These are phyloP conservation scores for Indri indri DNA, from an alignment of 2,113 vertebrate genomes.

Conservation along the genomic window DNA sequence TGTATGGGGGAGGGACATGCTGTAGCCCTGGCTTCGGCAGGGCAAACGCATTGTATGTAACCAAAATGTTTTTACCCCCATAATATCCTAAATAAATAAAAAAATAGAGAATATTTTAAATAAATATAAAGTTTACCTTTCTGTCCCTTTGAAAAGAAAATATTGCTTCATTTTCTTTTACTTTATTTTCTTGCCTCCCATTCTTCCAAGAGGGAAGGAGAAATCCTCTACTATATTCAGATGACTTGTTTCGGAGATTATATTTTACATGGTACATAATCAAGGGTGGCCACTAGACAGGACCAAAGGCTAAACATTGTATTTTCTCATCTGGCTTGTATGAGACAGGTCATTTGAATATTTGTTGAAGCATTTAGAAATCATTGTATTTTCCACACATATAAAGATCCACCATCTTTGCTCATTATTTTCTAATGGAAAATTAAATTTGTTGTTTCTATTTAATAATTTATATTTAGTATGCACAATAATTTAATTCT, in stretches of 20 bases:
- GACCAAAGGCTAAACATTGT: neutral
- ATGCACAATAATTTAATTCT: neutral
- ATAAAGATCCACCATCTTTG: neutral
- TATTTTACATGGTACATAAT: neutral
- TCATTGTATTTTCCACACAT: neutral
- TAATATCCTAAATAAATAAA: too few relatives aligned
- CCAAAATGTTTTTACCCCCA: too few relatives aligned
- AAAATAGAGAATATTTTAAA: neutral
- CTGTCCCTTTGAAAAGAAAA: neutral
- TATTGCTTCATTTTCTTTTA: neutral
- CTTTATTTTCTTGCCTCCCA: neutral
- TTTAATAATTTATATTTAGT: neutral
- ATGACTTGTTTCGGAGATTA: neutral
- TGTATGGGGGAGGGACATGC: too few relatives aligned
- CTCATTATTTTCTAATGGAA: neutral
- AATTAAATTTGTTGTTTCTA: neutral
- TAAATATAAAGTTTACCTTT: neutral
- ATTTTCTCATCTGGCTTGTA: neutral
- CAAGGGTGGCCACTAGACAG: neutral
- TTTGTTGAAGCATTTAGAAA: neutral
- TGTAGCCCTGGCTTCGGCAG: too few relatives aligned
- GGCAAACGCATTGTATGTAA: too few relatives aligned
- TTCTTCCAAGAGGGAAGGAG: neutral
- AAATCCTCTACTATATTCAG: neutral
- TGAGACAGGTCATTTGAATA: neutral